These are phyloP conservation scores for Tychaedon coryphoeus DNA, from an alignment of 2,113 vertebrate species.

Conservation along the genomic window DNA sequence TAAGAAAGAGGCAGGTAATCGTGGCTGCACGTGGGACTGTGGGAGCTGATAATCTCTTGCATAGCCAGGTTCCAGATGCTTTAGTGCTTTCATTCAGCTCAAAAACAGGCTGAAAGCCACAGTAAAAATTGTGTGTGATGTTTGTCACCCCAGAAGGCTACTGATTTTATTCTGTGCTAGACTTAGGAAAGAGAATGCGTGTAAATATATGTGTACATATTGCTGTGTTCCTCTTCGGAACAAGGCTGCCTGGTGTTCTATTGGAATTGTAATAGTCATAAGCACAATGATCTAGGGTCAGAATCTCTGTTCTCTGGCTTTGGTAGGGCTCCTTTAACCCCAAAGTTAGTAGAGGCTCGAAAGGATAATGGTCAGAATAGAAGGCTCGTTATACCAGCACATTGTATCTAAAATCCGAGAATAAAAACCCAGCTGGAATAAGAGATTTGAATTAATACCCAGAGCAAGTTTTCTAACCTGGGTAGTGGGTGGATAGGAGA, in stretches of 20 bases:
- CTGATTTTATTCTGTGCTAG: neutral
- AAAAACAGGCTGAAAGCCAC: neutral
- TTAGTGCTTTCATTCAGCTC: neutral
- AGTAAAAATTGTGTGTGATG: neutral
- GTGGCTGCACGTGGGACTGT: neutral
- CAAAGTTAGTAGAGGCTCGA: neutral
- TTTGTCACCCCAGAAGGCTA: neutral
- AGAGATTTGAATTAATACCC: neutral
- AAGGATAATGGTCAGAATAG: neutral
- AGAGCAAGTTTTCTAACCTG: neutral
- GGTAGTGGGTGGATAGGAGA: neutral
- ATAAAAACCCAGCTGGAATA: neutral
- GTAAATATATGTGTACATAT: neutral
- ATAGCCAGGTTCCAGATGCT: neutral
- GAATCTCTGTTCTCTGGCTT: neutral
- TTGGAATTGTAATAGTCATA: neutral
- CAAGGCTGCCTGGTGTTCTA: neutral
- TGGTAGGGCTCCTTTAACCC: neutral
- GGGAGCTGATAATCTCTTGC: neutral
- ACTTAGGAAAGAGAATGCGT: neutral
- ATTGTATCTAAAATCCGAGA: neutral
- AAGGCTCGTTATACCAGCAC: neutral
- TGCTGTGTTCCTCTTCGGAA: neutral
- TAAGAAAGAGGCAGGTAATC: neutral
- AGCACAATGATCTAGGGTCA: neutral